Evolutionary conservation across 2,113 vertebrate genomes (phyloP), one percentile per base, ranked within the genome.

Genomic region (Lonchura striata): DNA sequence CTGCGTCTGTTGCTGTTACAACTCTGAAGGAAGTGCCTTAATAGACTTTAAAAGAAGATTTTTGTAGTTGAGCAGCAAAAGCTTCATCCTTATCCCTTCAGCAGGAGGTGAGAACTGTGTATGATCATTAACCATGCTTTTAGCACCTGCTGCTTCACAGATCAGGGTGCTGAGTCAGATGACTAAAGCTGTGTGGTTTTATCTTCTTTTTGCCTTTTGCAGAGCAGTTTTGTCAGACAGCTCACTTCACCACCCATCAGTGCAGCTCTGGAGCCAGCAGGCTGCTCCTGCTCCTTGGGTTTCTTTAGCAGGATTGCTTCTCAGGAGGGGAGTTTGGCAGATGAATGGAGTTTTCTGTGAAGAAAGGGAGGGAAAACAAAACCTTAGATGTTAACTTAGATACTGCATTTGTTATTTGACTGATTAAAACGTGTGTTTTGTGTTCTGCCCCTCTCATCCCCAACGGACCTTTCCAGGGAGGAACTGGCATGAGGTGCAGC

Each of bases 401-500:
- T 47, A 4, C 16, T 10, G 59, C 6, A 54, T n/a, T 49, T 87
- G 7, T 9, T 88, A n/a, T 13, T 17, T 77, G 64, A 56, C 44
- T 54, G 17, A 37, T 63, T 46, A 9, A 69, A 63, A 61, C 21
- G 37, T 28, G 11, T 46, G 46, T 16, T 86, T 78, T 91, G 24
- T 81, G 42, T 93, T 86, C 71, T 57, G 17, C 70, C n/a, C 27
- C 52, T 82, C 21, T 79, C 52, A 8, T 42, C 4, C 7, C 60
- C 17, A n/a, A 10, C 6, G 0, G 42, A 66, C 7, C 5, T 83
- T 92, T 79, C 86, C 8, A 98, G 98, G 96, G 87, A 98, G 99
- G 89, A 98, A 96, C 23, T 99, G 99, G 99, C 98, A 97, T 8
- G 98, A 98, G 37, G 99, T 99, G 68, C 98, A 98, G 20, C 98